Base-by-base conservation (phyloP, 2,113 vertebrate genomes). In the Neodontobutis hainanensis region DNA sequence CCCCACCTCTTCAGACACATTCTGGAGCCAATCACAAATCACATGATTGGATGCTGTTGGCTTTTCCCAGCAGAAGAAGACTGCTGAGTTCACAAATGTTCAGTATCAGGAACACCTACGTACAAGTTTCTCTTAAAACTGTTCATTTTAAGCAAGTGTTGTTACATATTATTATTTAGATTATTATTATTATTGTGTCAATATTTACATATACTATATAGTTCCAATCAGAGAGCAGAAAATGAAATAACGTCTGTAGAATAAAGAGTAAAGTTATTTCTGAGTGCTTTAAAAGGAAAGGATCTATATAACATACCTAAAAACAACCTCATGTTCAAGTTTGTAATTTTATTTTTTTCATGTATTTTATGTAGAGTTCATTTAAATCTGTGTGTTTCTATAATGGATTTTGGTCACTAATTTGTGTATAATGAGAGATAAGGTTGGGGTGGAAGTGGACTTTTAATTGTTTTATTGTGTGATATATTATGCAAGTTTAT, bases 31-130 rank as follows among this genome's bases (percentile, higher is more conserved):
- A 55, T 55, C 52, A 55, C 52, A 36, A 36, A 38, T 55, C 52
- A 55, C 52, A 55, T 55, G 51, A 35, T 53, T 6, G 7, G 6
- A 14, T 55, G 52, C 52, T 55, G 34, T 55, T 36, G n/a, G 52
- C 52, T 36, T n/a, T 55, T 55, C 52, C 52, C 34, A 36, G 3
- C 34, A 34, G 36, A 55, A 34, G 12, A 38, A 14, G 35, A 55
- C 52, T 36, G 52, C 52, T 55, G 52, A 55, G 52, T 55, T 36
- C n/a, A 55, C 52, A 55, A 55, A 55, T 55, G 52, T 32, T 34
- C 10, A 55, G 34, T 55, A 36, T 55, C 52, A 55, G 52, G 35
- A 55, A 55, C 52, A 55, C 52, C 52, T 55, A 27, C 14, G 52
- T 12, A 34, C 52, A 7, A 55, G 4, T 36, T 36, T 9, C 14